Percentiles rank a stretch among this genome's conserved stretches.
Conservation (phyloP, 2,797 vertebrate genomes). For the Chrysocyon brachyurus region DNA sequence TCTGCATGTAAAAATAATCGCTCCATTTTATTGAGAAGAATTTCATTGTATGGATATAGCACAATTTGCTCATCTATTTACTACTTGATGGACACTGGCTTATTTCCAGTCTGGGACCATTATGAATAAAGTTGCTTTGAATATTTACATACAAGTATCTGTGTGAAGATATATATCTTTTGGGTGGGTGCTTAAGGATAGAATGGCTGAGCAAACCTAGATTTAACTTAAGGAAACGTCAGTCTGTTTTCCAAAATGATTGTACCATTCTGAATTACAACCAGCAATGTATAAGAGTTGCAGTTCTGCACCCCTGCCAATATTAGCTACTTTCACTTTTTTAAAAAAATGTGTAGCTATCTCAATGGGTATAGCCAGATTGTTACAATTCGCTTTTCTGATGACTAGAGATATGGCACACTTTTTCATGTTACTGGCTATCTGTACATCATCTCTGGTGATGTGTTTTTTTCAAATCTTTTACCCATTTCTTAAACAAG, state of each 20-base stretch:
- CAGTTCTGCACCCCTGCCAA: not conserved
- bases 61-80: not conserved
- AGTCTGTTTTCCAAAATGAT: conserved; percentile 14
- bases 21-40: not conserved
- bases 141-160: not conserved
- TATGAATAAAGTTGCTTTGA: conserved; percentile 2
- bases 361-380: not conserved
- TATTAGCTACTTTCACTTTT: not conserved
- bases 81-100: not conserved
- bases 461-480: not conserved
- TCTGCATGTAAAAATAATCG: not conserved
- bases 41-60: not conserved
- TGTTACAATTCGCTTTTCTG: not conserved
- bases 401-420: not conserved
- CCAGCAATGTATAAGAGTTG: not conserved
- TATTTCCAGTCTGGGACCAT: not conserved
- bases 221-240: conserved; percentile 30
- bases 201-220: not conserved
- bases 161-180: not conserved
- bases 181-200: not conserved
- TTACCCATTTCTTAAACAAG: not conserved
- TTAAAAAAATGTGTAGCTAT: not conserved
- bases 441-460: not conserved
- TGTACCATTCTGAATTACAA: not conserved
- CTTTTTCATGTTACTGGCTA: not conserved